Conservation (phyloP, 2,797 vertebrate species). For the Hirundo rustica region DNA sequence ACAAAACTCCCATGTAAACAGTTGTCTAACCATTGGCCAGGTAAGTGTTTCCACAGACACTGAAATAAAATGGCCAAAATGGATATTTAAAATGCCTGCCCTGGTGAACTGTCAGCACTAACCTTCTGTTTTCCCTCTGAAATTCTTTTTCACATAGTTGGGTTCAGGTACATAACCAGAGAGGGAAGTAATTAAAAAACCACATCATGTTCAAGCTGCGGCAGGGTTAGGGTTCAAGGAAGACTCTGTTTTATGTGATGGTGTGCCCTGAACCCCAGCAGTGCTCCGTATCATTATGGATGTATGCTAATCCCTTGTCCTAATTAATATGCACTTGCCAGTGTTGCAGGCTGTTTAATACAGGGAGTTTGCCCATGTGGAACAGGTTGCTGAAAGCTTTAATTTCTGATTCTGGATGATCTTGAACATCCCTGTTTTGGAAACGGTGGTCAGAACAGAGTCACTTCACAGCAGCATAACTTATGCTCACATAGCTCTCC, state of each 20-base stretch:
- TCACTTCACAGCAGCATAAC: not conserved
- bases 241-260: not conserved
- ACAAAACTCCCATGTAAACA: fast-evolving
- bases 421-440: fast-evolving
- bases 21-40: not conserved
- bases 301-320: not conserved
- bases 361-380: not conserved
- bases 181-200: not conserved
- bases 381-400: not conserved
- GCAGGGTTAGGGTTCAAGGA: not conserved
- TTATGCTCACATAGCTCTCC: fast-evolving
- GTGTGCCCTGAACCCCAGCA: not conserved
- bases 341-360: not conserved
- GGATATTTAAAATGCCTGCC: not conserved
- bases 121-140: not conserved
- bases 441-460: not conserved
- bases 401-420: not conserved
- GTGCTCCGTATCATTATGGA: not conserved
- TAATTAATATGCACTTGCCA: not conserved
- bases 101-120: not conserved
- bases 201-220: not conserved
- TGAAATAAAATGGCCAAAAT: not conserved
- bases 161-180: not conserved
- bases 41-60: not conserved
- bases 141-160: not conserved